Evolutionary conservation across 2,113 vertebrate species (phyloP).

Genomic region (Thunnus maccoyii): DNA sequence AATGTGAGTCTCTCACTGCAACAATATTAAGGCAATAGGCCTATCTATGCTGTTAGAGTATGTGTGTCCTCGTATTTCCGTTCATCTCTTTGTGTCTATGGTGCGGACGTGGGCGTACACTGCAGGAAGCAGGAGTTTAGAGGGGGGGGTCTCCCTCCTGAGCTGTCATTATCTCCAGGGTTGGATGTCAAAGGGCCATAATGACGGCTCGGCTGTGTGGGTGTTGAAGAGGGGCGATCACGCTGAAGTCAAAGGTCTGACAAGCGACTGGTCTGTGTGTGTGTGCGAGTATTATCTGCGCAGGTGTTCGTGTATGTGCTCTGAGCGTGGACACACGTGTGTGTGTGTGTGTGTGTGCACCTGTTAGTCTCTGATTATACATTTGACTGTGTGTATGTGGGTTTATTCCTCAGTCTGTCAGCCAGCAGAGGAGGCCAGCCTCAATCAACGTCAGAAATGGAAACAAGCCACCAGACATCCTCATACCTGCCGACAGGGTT

Average conservation of each 20-base stretch:
- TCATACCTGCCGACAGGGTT: slow-evolving; percentile 20
- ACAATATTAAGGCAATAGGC: background rate
- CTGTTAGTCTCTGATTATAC: slow-evolving; percentile 49
- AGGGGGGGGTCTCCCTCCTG: slow-evolving; percentile 28
- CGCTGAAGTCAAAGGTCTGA: slow-evolving; percentile 45
- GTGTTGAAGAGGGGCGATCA: slow-evolving; percentile 68
- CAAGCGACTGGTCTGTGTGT: slow-evolving; percentile 28
- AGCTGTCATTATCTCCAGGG: slow-evolving; percentile 71
- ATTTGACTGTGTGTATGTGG: slow-evolving; percentile 50
- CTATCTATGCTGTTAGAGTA: slow-evolving; percentile 37
- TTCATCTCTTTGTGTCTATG: slow-evolving; percentile 39
- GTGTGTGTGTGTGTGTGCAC: slow-evolving; percentile 16
- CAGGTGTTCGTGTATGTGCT: slow-evolving; percentile 24
- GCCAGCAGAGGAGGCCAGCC: slow-evolving; percentile 28
- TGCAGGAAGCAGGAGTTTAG: background rate
- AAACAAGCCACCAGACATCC: slow-evolving; percentile 41
- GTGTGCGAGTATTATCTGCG: slow-evolving; percentile 5
- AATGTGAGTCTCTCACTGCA: background rate
- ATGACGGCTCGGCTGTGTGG: slow-evolving; percentile 64
- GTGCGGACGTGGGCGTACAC: slow-evolving; percentile 34
- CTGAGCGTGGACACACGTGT: background rate
- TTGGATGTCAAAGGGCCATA: slow-evolving; percentile 57
- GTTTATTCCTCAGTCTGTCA: slow-evolving; percentile 60
- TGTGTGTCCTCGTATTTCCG: slow-evolving; percentile 27
- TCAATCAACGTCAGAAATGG: slow-evolving; percentile 64